Evolutionary conservation across 2,797 vertebrate species (phyloP), one percentile per base, ranked within the genome.

Genomic region (Nannoperca obscura): DNA sequence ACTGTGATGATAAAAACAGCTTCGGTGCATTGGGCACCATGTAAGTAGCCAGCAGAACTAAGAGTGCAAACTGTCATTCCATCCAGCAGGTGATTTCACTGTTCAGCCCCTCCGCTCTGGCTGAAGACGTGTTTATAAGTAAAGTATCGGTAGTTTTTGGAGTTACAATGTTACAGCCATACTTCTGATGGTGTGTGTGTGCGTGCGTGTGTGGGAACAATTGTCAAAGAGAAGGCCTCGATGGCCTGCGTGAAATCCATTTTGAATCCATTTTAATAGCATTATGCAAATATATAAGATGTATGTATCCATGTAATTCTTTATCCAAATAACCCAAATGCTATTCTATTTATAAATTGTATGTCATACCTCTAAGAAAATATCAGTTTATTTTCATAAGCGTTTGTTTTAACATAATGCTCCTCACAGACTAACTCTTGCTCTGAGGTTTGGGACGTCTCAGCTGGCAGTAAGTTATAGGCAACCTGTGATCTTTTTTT

Each of bases 341-440:
- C 76, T 92, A 93, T 89, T 93, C 87, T 93, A 94, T 95, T 94
- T 94, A 94, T 94, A 80, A 90, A 93, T 54, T 90, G 82, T 93
- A 87, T 91, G 86, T 91, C 88, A 86, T 90, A 93, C 91, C 92
- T 93, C 90, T 88, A 86, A 90, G 75, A 85, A 92, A 92, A 91
- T 83, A 85, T 74, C 86, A 88, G 86, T 92, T 91, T 94, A 93
- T 94, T 95, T 94, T 95, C 92, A 85, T 94, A 94, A 92, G 87
- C 84, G 88, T 89, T 84, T 83, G 67, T 92, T 52, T 89, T 78
- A 87, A 91, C 88, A 87, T 55, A 53, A 84, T 76, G 86, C 85
- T 86, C 77, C 62, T 75, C 74, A 54, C 79, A 80, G 76, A 80
- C 73, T 84, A 83, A 85, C 74, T 49, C 76, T 71, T 58, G 69